A percentile compares a stretch with the other conserved stretches of the same genome.
phyloP scores from a whole-genome alignment of 2,113 vertebrate species.

The Turdus rufiventris region DNA sequence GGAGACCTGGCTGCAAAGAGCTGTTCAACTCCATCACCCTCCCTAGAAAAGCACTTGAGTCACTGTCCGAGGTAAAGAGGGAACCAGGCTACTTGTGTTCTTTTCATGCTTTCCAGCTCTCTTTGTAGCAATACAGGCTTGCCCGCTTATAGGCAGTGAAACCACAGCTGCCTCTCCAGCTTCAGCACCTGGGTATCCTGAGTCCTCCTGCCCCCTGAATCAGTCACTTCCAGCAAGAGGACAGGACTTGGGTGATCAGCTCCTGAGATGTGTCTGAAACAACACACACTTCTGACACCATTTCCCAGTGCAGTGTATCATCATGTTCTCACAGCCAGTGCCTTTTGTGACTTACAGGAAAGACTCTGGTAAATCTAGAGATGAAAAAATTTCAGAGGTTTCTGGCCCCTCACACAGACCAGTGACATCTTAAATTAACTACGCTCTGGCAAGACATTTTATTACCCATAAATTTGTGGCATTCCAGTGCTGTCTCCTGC shows the following conservation, averaged over 20 bases:
- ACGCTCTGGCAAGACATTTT: not conserved
- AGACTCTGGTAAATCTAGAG: not conserved
- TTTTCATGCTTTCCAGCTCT: not conserved
- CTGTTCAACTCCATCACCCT: not conserved
- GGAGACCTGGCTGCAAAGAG: not conserved
- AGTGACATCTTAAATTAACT: not conserved
- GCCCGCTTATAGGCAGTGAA: rapidly evolving
- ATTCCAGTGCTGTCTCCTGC: not conserved
- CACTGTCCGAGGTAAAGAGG: not conserved
- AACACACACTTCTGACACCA: rapidly evolving
- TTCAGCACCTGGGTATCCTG: not conserved
- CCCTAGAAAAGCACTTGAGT: not conserved
- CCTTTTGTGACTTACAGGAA: not conserved
- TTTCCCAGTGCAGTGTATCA: not conserved
- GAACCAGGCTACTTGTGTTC: not conserved
- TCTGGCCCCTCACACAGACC: not conserved
- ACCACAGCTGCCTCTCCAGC: not conserved
- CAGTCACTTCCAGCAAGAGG: not conserved
- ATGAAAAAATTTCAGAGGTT: not conserved
- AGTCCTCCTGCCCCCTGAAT: not conserved
- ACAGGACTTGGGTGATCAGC: not conserved
- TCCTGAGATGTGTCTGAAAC: not conserved
- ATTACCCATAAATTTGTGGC: not conserved
- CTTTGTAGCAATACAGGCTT: not conserved
- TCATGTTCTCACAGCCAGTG: not conserved